These are phyloP conservation scores for Lasioglossum albipes DNA, from an alignment of 1,140 invertebrate species.

Conservation along the genomic window DNA sequence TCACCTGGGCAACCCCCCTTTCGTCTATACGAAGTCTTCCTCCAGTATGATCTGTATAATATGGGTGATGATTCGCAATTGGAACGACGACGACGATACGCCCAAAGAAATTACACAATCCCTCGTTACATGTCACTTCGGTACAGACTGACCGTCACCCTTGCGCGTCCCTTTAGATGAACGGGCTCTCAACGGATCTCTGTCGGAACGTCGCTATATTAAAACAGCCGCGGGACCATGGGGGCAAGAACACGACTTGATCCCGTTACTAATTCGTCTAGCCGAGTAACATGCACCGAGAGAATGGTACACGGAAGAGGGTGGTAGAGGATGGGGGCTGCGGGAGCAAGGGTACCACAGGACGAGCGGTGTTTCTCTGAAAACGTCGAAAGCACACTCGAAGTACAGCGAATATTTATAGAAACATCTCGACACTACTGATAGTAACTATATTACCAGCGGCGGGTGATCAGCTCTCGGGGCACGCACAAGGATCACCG, in stretches of 20 bases:
- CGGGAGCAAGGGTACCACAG: background rate
- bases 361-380: constrained; percentile 11
- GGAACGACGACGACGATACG: background rate
- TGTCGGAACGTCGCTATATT: background rate
- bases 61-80: background rate
- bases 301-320: background rate
- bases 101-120: background rate
- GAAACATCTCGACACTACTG: constrained; percentile 50
- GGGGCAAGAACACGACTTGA: background rate
- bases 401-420: constrained; percentile 57
- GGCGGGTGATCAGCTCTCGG: constrained; percentile 25
- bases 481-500: background rate
- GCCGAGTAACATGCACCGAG: background rate
- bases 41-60: too few species aligned
- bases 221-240: background rate
- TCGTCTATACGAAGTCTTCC: too few species aligned
- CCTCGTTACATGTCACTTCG: background rate
- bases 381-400: constrained; percentile 62
- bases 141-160: background rate
- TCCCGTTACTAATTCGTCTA: background rate
- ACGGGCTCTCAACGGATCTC: too few species aligned
- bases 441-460: constrained; percentile 55
- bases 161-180: background rate
- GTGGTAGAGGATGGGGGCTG: too few species aligned
- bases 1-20: too few species aligned